Conservation (phyloP, 2,113 vertebrate species). For the Nothocercus nigrocapillus region DNA sequence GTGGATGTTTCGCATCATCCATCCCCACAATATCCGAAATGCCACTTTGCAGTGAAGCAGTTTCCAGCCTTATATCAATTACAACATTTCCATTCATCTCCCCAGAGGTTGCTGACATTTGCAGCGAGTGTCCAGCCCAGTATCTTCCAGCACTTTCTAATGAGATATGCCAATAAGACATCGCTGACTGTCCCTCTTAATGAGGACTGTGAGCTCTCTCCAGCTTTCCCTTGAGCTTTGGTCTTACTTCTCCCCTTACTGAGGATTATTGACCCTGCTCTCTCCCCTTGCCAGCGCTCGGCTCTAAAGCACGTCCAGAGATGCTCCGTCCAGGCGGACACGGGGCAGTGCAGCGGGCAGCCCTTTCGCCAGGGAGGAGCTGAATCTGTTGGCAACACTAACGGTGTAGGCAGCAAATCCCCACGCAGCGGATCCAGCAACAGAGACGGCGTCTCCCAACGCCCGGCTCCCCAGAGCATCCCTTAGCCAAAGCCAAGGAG, state of each 20-base stretch:
- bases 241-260: slow-evolving; percentile 15
- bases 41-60: slow-evolving; percentile 37
- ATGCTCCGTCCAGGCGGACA: background rate
- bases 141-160: slow-evolving; percentile 54
- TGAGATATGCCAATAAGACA: slow-evolving; percentile 47
- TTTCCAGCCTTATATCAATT: slow-evolving; percentile 41
- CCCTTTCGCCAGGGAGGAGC: background rate
- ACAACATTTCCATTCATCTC: slow-evolving; percentile 41
- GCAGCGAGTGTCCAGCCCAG: slow-evolving; percentile 30
- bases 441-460: background rate
- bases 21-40: slow-evolving; percentile 38
- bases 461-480: background rate
- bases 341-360: background rate
- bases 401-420: background rate
- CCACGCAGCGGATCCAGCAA: background rate
- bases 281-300: background rate
- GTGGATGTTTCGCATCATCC: slow-evolving; percentile 33
- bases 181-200: slow-evolving; percentile 13
- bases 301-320: background rate
- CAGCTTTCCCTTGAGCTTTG: slow-evolving; percentile 33
- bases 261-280: slow-evolving; percentile 12
- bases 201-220: background rate
- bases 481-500: background rate
- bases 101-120: slow-evolving; percentile 21
- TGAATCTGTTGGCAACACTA: background rate